A percentile compares a stretch with the other conserved stretches of the same genome.
Evolutionary conservation across 2,113 vertebrate species (phyloP).

Genomic region (Bos taurus): ARS-UCD2.0 NC_037332.1:14490501-14491000

Average conservation of each 20-base stretch:
- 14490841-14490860: background rate
- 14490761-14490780: background rate
- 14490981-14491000: background rate
- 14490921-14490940: background rate
- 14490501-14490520: background rate
- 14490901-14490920: background rate
- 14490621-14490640: background rate
- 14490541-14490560: background rate
- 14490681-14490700: background rate
- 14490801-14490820: background rate
- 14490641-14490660: background rate
- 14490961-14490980: background rate
- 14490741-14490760: background rate
- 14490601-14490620: background rate
- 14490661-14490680: background rate
- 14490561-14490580: fast-evolving
- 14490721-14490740: fast-evolving
- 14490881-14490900: background rate
- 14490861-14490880: background rate
- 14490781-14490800: background rate
- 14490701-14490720: background rate
- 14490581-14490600: background rate
- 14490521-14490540: background rate
- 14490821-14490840: background rate
- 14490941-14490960: background rate